phyloP scores from a whole-genome alignment of 2,888 invertebrate species.

The Aphodius sticticus region DNA sequence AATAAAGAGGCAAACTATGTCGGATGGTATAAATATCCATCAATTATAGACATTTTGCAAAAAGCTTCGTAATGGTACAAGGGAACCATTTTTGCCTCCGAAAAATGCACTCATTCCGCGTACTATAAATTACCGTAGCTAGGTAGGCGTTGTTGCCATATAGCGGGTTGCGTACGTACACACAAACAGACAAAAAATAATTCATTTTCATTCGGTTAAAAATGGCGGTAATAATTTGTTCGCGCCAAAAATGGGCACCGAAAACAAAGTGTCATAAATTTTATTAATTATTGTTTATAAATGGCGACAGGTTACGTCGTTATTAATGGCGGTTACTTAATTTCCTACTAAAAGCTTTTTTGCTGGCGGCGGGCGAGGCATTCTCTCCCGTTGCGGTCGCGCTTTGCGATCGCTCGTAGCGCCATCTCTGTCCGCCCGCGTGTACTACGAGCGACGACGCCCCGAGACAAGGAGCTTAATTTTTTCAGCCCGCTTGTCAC shows the following conservation, averaged over 20 bases:
- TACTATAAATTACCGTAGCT: neutral
- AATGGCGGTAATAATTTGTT: neutral
- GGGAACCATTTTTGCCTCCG: constrained; percentile 7
- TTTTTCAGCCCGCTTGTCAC: neutral
- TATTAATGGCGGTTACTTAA: constrained; percentile 56
- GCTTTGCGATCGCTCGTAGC: neutral
- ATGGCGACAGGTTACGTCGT: constrained; percentile 51
- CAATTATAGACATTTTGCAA: neutral
- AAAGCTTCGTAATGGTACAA: neutral
- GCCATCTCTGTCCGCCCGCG: neutral
- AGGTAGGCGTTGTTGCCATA: neutral
- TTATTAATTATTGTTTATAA: constrained; percentile 52
- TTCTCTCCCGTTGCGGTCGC: neutral
- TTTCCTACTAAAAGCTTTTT: constrained; percentile 60
- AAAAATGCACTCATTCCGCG: neutral
- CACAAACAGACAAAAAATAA: constrained; percentile 4
- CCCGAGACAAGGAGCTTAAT: neutral
- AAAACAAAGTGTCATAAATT: constrained; percentile 46
- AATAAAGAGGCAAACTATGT: neutral
- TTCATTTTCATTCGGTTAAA: constrained; percentile 19
- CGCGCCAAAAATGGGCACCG: constrained; percentile 6
- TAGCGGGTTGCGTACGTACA: neutral
- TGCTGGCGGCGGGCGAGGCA: constrained; percentile 48
- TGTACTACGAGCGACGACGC: neutral
- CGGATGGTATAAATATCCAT: constrained; percentile 7